Conservation (phyloP, 2,113 vertebrate genomes). For the Meleagris gallopavo region DNA sequence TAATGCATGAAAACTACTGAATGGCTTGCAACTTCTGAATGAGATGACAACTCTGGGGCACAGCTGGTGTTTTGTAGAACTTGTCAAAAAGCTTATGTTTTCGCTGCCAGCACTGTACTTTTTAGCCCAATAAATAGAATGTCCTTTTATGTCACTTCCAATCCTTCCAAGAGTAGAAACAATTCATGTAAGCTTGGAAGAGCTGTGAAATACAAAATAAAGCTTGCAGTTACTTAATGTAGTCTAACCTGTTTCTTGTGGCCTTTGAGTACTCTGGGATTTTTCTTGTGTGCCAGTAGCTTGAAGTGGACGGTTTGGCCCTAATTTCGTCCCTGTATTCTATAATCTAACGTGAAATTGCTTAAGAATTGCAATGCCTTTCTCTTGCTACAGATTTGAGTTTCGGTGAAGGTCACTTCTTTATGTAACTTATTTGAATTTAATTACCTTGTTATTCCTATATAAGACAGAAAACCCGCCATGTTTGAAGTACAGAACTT, state of each 20-base stretch:
- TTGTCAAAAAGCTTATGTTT: constrained; percentile 58
- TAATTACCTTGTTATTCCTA: neutral
- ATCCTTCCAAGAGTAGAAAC: constrained; percentile 14
- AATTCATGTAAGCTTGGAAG: neutral
- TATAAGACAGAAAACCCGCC: neutral
- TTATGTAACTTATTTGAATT: neutral
- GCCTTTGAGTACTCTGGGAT: neutral
- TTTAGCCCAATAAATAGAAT: constrained; percentile 29
- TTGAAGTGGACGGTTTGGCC: neutral
- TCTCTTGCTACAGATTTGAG: neutral
- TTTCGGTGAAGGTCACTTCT: neutral
- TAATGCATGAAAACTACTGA: neutral
- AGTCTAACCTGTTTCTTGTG: neutral
- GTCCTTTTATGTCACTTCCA: constrained; percentile 52
- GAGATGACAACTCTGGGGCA: constrained; percentile 22
- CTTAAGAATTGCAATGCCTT: neutral
- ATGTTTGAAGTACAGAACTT: neutral
- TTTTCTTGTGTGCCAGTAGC: neutral
- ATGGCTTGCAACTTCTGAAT: neutral
- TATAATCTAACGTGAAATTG: neutral
- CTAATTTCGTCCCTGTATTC: neutral
- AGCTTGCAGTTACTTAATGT: neutral
- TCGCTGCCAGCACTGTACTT: constrained; percentile 37
- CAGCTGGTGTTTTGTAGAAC: constrained; percentile 57
- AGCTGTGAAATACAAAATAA: neutral